Evolutionary conservation across 2,888 invertebrate genomes (phyloP), one percentile per base, ranked within the genome.

Genomic region (Meiosimyza platycephala): DNA sequence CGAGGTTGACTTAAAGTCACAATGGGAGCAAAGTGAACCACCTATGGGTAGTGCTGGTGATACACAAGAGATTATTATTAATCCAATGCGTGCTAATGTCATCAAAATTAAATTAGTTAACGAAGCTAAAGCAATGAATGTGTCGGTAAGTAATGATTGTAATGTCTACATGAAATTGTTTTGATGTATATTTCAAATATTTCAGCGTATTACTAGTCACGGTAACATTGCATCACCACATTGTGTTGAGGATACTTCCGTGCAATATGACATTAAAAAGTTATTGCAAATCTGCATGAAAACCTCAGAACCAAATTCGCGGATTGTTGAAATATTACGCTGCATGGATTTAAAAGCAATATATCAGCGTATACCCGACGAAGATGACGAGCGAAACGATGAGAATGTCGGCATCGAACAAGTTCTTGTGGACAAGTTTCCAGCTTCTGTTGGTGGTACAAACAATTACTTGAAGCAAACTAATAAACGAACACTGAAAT

Each of bases 61-160:
- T 66, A 82, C 73, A 22, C 83, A 90, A 55, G 93, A 94, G 80
- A 92, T 93, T 82, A 91, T 91, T 77, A 88, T 93, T 60, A 90
- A 90, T n/a, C 85, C 85, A n/a, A 82, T 82, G 4, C 81, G 84
- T 16, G 86, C 86, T 3, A 79, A 76, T 18, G 86, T 86, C 22
- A 85, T 86, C 4, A 86, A 86, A 78, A 86, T 86, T n/a, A 86
- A 86, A 66, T 76, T 86, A 4, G 80, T 86, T 7, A 86, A 86
- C 72, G 85, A 86, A 71, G 85, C 86, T 4, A 85, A 85, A 68
- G 86, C 85, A 0, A 86, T 85, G 86, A 86, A 86, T 77, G 86
- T 86, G 9, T 77, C 80, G 74, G 81, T 82, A 73, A 69, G 74
- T 78, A 64, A 16, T 65, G 2, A 11, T 13, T 57, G 11, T 71